Evolutionary conservation across 2,797 vertebrate genomes (phyloP).

Genomic region (Acipenser oxyrinchus): DNA sequence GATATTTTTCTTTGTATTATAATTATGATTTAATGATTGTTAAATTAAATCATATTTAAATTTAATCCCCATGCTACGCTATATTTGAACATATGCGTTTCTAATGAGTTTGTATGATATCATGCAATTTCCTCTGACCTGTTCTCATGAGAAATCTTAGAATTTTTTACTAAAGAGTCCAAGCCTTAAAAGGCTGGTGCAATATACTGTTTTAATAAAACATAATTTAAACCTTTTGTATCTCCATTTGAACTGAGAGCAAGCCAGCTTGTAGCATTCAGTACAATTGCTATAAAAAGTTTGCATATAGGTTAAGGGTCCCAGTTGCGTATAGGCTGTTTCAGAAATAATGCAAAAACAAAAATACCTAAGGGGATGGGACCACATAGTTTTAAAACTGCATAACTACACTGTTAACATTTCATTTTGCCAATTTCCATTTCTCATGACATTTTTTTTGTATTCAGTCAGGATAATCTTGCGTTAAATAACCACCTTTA

Average conservation of each 20-base stretch:
- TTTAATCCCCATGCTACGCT: conserved; percentile 17
- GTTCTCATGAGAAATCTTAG: conserved; percentile 22
- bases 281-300: conserved; percentile 1
- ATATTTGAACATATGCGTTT: conserved; percentile 17
- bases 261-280: conserved; percentile 23
- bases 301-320: conserved; percentile 23
- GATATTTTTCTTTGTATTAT: conserved; percentile 18
- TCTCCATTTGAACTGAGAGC: conserved; percentile 29
- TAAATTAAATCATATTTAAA: conserved; percentile 33
- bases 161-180: conserved; percentile 19
- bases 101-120: conserved; percentile 32
- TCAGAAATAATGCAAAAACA: conserved; percentile 23
- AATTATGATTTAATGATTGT: conserved; percentile 29
- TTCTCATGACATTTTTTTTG: background rate
- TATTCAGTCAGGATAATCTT: no score
- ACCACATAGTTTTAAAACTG: conserved; percentile 21
- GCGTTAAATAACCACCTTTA: no score
- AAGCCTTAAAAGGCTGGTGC: conserved; percentile 21
- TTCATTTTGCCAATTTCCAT: conserved; percentile 6
- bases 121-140: conserved; percentile 22
- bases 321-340: conserved; percentile 26
- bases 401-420: conserved; percentile 25
- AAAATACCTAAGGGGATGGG: conserved; percentile 14
- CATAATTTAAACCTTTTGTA: conserved; percentile 26
- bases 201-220: conserved; percentile 34